A percentile compares a stretch with the other conserved stretches of the same genome.
Conservation (phyloP, 2,113 vertebrate species). For the Onychorhynchus coronatus region DNA sequence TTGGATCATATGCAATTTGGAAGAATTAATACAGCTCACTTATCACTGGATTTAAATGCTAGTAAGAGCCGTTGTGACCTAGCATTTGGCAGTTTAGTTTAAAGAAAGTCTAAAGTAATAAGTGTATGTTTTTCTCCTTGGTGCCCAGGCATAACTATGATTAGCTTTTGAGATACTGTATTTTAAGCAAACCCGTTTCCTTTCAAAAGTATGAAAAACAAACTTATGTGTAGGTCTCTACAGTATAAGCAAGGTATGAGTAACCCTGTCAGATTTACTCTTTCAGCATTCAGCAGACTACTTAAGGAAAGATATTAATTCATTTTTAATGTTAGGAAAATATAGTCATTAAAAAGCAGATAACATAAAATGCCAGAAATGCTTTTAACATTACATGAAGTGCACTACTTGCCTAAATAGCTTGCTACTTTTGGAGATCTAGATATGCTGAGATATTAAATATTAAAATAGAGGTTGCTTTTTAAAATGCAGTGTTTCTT, state of each 20-base stretch:
- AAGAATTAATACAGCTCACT: background rate
- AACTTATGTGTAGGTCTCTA: slow-evolving; percentile 28
- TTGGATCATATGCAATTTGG: background rate
- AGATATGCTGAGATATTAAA: slow-evolving; percentile 78
- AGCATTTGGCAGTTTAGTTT: background rate
- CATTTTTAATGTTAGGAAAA: slow-evolving; percentile 85
- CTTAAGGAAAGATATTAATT: slow-evolving; percentile 80
- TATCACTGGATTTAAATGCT: background rate
- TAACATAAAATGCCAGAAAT: slow-evolving; percentile 82
- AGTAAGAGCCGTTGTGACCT: background rate
- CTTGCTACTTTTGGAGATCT: slow-evolving; percentile 76
- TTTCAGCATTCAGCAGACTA: slow-evolving; percentile 70
- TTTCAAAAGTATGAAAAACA: slow-evolving; percentile 47
- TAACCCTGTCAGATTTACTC: slow-evolving; percentile 71
- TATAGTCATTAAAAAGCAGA: slow-evolving; percentile 80
- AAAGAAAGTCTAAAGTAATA: background rate
- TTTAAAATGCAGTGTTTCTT: slow-evolving; percentile 80
- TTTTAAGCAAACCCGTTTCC: slow-evolving; percentile 32
- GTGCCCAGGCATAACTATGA: background rate
- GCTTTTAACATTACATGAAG: slow-evolving; percentile 80
- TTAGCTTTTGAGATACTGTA: background rate
- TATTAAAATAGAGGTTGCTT: slow-evolving; percentile 79
- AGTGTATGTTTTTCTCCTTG: background rate
- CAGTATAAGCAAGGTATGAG: slow-evolving; percentile 44
- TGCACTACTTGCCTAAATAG: slow-evolving; percentile 77